These are phyloP conservation scores for Cheilinus undulatus DNA, from an alignment of 2,113 vertebrate species.

Conservation along the genomic window DNA sequence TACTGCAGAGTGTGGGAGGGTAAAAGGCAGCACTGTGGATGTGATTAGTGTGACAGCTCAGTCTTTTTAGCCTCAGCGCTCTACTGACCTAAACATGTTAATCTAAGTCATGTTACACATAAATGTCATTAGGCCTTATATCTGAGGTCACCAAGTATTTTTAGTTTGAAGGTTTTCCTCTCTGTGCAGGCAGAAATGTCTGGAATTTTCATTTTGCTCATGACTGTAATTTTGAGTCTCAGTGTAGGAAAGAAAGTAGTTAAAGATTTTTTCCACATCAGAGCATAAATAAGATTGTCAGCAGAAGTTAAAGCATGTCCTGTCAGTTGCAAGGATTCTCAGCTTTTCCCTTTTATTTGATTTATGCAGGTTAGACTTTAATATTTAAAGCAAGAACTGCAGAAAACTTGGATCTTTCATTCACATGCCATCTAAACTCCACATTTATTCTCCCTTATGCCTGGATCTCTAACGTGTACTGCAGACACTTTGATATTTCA, in stretches of 20 bases:
- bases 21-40: background rate
- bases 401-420: slow-evolving; percentile 5
- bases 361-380: background rate
- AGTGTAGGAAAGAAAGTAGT: background rate
- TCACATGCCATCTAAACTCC: slow-evolving; percentile 5
- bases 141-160: slow-evolving; percentile 63
- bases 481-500: slow-evolving; percentile 50
- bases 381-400: background rate
- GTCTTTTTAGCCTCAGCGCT: slow-evolving; percentile 23
- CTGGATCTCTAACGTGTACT: slow-evolving; percentile 28
- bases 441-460: slow-evolving; percentile 12
- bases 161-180: slow-evolving; percentile 49
- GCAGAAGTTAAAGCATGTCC: background rate
- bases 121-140: slow-evolving; percentile 73
- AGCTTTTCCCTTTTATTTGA: background rate
- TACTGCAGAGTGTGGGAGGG: background rate
- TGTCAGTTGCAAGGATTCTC: background rate
- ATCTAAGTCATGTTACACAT: slow-evolving; percentile 76
- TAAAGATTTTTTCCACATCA: slow-evolving; percentile 5
- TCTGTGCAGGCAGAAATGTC: slow-evolving; percentile 34
- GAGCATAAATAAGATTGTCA: background rate
- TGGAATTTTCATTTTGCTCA: slow-evolving; percentile 28
- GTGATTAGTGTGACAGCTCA: background rate
- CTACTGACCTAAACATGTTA: slow-evolving; percentile 62
- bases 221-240: background rate